Evolutionary conservation across 1,140 invertebrate genomes (phyloP), one percentile per base, ranked within the genome.

Genomic region (Muscidifurax raptorellus): DNA sequence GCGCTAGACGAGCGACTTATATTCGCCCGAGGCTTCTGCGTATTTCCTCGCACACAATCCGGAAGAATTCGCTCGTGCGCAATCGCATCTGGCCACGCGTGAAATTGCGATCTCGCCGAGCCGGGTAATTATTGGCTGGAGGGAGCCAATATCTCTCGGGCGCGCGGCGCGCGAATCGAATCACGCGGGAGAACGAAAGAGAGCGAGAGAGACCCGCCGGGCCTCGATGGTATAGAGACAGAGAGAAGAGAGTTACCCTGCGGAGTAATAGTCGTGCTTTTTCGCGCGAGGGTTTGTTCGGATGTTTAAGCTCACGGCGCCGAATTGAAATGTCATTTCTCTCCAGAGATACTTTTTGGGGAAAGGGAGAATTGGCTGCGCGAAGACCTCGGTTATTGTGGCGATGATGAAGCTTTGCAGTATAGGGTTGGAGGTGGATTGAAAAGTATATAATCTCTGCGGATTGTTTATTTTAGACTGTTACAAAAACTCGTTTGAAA

Each of bases 71-170:
- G 76, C 32, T 40, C 82, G 76, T 71, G 64, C 27, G 22, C 71
- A 28, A 86, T 86, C 82, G 80, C 80, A 81, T 25, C 59, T 78
- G 82, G 88, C 87, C 77, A 87, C 84, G 84, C 74, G 75, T 80
- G 86, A 85, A 86, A 88, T 87, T 88, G 88, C 82, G 18, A 59
- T 59, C 52, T 79, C 76, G 81, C 66, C 86, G 84, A 72, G 81
- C 86, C 27, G 40, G 81, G 69, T 80, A 84, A 84, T 84, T 79
- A 83, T 83, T 83, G 72, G 71, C 32, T 9, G 28, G n/a, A 9
- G 27, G 22, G 28, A 75, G 69, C 71, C 47, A 74, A 76, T 47
- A 78, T 69, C 64, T 69, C 64, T 36, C 22, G 36, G 27, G 75
- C 28, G 44, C 27, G 66, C n/a, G 6, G 36, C 25, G 47, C 47